Percentiles rank a stretch among this genome's conserved stretches.
Conservation (phyloP, 2,113 vertebrate genomes). For the Macroglossus sobrinus region DNA sequence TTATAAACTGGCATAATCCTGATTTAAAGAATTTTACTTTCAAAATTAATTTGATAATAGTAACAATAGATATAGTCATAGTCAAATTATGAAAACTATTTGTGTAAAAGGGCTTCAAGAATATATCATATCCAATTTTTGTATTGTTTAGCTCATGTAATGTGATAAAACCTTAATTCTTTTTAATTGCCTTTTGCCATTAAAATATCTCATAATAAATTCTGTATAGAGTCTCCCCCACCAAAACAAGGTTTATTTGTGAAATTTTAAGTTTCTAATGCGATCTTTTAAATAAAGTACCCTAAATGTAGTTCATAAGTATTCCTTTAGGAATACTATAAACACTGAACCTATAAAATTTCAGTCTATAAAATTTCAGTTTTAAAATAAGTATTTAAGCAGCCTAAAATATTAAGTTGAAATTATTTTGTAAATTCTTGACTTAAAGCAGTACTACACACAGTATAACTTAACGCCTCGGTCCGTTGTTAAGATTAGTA, state of each 20-base stretch:
- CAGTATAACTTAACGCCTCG: background rate
- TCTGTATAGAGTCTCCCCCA: background rate
- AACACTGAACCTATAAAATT: slow-evolving; percentile 1
- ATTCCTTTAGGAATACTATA: slow-evolving; percentile 52
- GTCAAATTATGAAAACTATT: slow-evolving; percentile 47
- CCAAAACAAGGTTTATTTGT: slow-evolving; percentile 15
- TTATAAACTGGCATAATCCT: slow-evolving; percentile 56
- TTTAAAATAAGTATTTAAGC: slow-evolving; percentile 58
- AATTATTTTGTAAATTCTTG: slow-evolving; percentile 21
- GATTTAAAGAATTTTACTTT: slow-evolving; percentile 57
- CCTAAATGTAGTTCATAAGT: slow-evolving; percentile 23
- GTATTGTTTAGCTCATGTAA: slow-evolving; percentile 37
- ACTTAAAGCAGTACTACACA: slow-evolving; percentile 32
- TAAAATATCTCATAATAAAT: slow-evolving; percentile 51
- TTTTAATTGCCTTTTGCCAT: slow-evolving; percentile 62
- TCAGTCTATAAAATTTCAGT: slow-evolving; percentile 37
- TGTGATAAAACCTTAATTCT: slow-evolving; percentile 62
- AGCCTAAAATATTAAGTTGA: slow-evolving; percentile 28
- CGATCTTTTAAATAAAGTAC: slow-evolving; percentile 58
- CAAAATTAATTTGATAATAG: slow-evolving; percentile 52
- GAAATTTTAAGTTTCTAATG: slow-evolving; percentile 50
- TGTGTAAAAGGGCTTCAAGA: slow-evolving; percentile 58
- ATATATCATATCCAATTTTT: slow-evolving; percentile 54
- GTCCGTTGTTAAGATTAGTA: slow-evolving; percentile 50
- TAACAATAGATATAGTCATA: slow-evolving; percentile 22